Evolutionary conservation across 2,797 vertebrate genomes (phyloP).

Genomic region (Sebastes hubbsi): DNA sequence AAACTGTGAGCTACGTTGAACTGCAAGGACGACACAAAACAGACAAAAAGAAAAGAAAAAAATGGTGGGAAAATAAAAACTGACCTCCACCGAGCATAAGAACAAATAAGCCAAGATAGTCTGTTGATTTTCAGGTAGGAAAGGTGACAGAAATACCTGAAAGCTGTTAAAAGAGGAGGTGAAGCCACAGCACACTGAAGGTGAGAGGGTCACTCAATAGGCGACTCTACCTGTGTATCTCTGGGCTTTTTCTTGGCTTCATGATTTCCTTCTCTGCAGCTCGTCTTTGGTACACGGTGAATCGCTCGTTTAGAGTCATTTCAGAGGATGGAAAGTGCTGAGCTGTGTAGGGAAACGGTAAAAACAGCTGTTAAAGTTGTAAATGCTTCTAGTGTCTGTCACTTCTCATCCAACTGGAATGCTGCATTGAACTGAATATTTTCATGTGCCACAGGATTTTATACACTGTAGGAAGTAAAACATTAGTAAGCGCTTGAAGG

Average conservation of each 20-base stretch:
- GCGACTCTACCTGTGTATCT: constrained; percentile 95
- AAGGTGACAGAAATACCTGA: constrained; percentile 72
- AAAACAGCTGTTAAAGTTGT: not conserved
- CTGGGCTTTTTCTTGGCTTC: constrained; percentile 97
- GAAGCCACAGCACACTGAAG: constrained; percentile 79
- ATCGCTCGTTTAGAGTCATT: constrained; percentile 95
- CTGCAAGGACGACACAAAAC: constrained; percentile 24
- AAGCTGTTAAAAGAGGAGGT: constrained; percentile 75
- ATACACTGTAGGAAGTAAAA: not conserved
- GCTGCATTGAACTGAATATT: not conserved
- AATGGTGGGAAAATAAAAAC: constrained; percentile 52
- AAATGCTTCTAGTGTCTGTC: not conserved
- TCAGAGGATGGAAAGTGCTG: constrained; percentile 94
- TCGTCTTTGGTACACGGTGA: constrained; percentile 97
- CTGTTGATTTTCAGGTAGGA: constrained; percentile 66
- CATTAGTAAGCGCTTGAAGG: not conserved
- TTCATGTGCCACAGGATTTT: not conserved
- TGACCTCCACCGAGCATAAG: constrained; percentile 64
- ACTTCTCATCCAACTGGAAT: not conserved
- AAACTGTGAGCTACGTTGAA: constrained; percentile 1
- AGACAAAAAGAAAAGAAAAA: constrained; percentile 16
- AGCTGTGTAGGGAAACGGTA: constrained; percentile 77
- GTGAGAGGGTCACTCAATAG: constrained; percentile 71
- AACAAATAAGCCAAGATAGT: constrained; percentile 63
- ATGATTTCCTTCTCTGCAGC: constrained; percentile 93